Evolutionary conservation across 2,888 invertebrate species (phyloP), one percentile per base, ranked within the genome.

Genomic region (Eupithecia dodoneata): DNA sequence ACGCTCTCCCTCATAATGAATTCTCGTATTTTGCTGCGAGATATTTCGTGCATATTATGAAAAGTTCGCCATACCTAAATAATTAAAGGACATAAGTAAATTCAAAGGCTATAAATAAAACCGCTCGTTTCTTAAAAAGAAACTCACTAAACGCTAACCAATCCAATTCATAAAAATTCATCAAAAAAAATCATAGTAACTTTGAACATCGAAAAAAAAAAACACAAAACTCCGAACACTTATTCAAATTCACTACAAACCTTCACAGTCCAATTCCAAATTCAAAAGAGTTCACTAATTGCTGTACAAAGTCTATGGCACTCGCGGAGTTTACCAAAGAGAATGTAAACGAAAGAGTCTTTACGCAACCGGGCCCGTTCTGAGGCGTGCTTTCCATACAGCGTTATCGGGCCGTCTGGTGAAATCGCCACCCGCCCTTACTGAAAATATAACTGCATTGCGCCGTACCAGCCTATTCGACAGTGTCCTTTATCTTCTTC

Each of bases 401-500:
- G 87, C 91, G 92, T 83, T 91, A 86, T 87, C 89, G 88, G 86
- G 85, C 87, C 94, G 93, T 94, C 94, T 94, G 94, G 83, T 90
- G 84, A 82, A 85, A 83, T 85, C 81, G 85, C 85, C 86, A 81
- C 85, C 85, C 86, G 87, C 86, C 85, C 86, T 86, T 85, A 84
- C 85, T 87, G 85, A 84, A 67, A 84, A 85, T 84, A 85, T 91
- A 91, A 91, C 94, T 94, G 94, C 94, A 94, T 90, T 94, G 94
- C 94, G 94, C 90, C 87, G 81, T 85, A 85, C 80, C 77, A 80
- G 78, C 79, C 78, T 69, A 75, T 59, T 65, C 63, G 42, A 75
- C 63, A 81, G 77, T 80, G 76, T 79, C 77, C 80, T 81, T 83
- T 78, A 79, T 70, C 45, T 70, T 18, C 18, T 70, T 47, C 47